These are phyloP conservation scores for Psephotus haematonotus DNA, from an alignment of 2,113 vertebrate species.

Conservation along the genomic window DNA sequence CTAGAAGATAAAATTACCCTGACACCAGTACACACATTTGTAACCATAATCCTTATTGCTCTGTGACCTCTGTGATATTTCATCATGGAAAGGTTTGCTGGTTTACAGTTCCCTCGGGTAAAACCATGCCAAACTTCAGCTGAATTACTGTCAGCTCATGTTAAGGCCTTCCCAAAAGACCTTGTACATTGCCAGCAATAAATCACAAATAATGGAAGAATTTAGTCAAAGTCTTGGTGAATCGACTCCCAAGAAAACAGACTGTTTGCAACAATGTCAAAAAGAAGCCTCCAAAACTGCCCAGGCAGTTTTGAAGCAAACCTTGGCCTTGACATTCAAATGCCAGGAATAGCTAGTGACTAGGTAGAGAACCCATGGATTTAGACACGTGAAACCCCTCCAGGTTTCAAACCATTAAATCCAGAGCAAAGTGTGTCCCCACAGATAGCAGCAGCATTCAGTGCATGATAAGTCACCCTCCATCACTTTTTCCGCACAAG, in stretches of 20 bases:
- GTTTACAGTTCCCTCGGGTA: conserved; percentile 13
- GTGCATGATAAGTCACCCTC: neutral
- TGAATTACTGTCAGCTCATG: conserved; percentile 23
- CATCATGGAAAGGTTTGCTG: neutral
- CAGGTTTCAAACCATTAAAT: neutral
- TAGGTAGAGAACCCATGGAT: neutral
- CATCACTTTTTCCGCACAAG: neutral
- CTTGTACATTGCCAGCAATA: neutral
- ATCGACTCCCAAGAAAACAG: neutral
- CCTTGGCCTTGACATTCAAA: neutral
- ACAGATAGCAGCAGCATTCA: neutral
- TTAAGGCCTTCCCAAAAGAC: conserved; percentile 20
- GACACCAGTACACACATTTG: conserved; percentile 19
- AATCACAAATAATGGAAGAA: conserved; percentile 5
- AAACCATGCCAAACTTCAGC: neutral
- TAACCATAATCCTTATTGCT: conserved; percentile 49
- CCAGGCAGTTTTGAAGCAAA: neutral
- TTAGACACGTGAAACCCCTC: neutral
- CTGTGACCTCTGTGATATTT: conserved; percentile 19
- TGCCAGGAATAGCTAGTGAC: neutral
- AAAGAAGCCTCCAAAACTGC: neutral
- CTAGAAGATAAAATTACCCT: neutral
- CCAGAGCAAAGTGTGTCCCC: neutral
- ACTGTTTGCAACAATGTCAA: neutral
- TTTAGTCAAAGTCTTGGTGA: neutral